Evolutionary conservation across 1,140 invertebrate species (phyloP), one percentile per base, ranked within the genome.

Genomic region (Drosophila arizonae): DNA sequence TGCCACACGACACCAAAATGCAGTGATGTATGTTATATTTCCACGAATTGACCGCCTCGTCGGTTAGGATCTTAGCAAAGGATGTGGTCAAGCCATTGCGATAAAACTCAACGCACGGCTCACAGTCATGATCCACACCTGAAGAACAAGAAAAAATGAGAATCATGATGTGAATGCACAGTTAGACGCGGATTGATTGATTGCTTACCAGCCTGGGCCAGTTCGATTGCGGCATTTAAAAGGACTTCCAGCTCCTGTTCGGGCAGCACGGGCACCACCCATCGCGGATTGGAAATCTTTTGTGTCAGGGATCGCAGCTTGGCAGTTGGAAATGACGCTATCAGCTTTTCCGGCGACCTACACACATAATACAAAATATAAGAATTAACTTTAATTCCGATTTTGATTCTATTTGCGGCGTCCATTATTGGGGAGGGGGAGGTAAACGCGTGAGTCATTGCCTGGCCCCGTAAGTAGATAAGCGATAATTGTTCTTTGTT

Each of bases 31-130:
- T 99, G 92, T 99, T 98, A 90, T 95, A 95, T 93, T 99, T 99
- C 98, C 98, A 99, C 88, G 97, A 98, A 88, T 96, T 97, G 39
- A 99, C 98, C 52, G 98, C 98, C 92, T 99, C 98, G 93, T 99
- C 98, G n/a, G 98, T 99, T 80, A 99, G 94, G 91, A 99, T 98
- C 93, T 99, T 99, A 15, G 97, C 98, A 93, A 99, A 99, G 51
- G 98, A 99, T 74, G 98, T 95, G 71, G 97, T 98, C 51, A 99
- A 93, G 17, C 97, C 97, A 92, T 99, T 98, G 80, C 97, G 95
- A 93, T 98, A 98, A 94, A 99, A 99, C 81, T 97, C 94, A 91
- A 99, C 97, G 92, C 98, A 99, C 63, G 96, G 94, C 93, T 97
- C 95, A 91, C 97, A 97, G 90, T 96, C 95, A 69, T 95, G 95